Base-by-base conservation (phyloP, 2,113 vertebrate species). In the Candoia aspera region DNA sequence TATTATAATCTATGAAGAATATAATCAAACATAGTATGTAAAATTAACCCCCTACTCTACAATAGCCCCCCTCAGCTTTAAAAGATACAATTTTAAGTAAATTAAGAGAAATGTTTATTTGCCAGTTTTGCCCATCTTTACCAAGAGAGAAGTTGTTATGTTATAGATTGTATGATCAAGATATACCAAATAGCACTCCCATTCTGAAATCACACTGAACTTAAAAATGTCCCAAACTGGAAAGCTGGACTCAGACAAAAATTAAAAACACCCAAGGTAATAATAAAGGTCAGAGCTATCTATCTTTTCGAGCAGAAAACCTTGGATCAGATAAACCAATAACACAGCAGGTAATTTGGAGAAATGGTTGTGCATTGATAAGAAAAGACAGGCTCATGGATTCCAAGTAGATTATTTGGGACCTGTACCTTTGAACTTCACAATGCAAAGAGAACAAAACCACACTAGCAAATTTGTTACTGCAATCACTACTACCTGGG, bases 91-190 rank as follows among this genome's bases (percentile, higher is more conserved):
- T 94, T 94, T 95, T 94, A 42, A 42, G 42, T 92, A 29, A 92
- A 13, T 5, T 10, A 94, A 94, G 95, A 93, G 93, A 96, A 96
- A 95, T 79, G 92, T 87, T 94, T 94, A 96, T 95, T 95, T 95
- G 93, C 93, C 94, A 87, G 87, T 90, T 93, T 96, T 90, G 21
- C 19, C 24, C 12, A 29, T 79, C 17, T 54, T 73, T 54, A 49
- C 49, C 24, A 55, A 79, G 49, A 37, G 29, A n/a, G 49, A 12
- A 33, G 8, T 54, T 79, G 60, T 55, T 54, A 79, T 12, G 62
- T 13, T 46, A 90, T 9, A 33, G 53, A 58, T 33, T 15, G 21
- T 54, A 42, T 42, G 55, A 26, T 49, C 59, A 89, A 62, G 42
- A 64, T 59, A 19, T 23, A 59, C 46, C 58, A 53, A 60, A 91